Conservation (phyloP, 2,888 invertebrate species). For the Cyclophora albipunctata region DNA sequence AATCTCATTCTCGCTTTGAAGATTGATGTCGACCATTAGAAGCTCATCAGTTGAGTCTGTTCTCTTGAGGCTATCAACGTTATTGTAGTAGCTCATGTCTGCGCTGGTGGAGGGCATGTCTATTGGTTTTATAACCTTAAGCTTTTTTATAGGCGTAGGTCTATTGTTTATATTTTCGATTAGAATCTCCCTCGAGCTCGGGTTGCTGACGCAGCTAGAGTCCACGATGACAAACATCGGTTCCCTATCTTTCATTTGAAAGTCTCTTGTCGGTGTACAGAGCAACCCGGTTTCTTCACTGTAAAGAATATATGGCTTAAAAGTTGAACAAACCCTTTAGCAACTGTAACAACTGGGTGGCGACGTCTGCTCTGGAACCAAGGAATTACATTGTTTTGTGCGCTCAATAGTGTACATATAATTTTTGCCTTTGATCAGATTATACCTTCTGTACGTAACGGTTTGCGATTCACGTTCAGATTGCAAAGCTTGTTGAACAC, state of each 20-base stretch:
- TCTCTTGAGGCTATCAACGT: constrained; percentile 12
- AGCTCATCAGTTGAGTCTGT: constrained; percentile 35
- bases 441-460: constrained; percentile 41
- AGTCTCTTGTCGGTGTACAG: constrained; percentile 24
- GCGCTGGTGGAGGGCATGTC: constrained; percentile 40
- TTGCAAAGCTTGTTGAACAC: constrained; percentile 36
- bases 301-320: constrained; percentile 44
- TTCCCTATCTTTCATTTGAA: constrained; percentile 26
- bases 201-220: constrained; percentile 32
- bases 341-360: constrained; percentile 15
- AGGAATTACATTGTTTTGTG: constrained; percentile 36
- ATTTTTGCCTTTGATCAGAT: constrained; percentile 30
- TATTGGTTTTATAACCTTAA: constrained; percentile 22
- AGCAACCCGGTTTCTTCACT: constrained; percentile 39
- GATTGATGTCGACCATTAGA: constrained; percentile 40
- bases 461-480: constrained; percentile 36
- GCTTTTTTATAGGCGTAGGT: constrained; percentile 13
- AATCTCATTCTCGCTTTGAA: constrained; percentile 41
- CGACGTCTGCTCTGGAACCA: constrained; percentile 34
- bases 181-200: constrained; percentile 35
- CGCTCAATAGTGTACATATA: constrained; percentile 22
- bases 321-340: constrained; percentile 26
- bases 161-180: constrained; percentile 24
- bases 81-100: constrained; percentile 16
- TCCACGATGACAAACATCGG: constrained; percentile 41